Base-by-base conservation (phyloP, 2,888 invertebrate species). In the Limnephilus marmoratus region DNA sequence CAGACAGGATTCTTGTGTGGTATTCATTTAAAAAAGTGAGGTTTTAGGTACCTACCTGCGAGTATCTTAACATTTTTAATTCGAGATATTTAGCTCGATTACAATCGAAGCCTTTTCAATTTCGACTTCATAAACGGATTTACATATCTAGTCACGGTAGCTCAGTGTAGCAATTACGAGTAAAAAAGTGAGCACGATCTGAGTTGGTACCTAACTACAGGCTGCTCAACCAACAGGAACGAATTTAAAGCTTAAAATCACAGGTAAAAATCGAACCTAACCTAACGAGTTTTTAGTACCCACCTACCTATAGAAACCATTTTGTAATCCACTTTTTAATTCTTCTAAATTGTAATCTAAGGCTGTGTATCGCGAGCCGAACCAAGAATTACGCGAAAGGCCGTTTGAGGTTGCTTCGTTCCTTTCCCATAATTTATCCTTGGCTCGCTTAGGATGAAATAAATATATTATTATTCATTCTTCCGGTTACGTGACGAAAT, bases 61-160 rank as follows among this genome's bases (percentile, higher is more conserved):
- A 1, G 49, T 49, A 86, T 86, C n/a, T 68, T 80, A 1, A 86
- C 7, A 86, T 45, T 86, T 53, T 31, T 87, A 29, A 87, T 87
- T 87, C 81, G 82, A 49, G 87, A 92, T 91, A 91, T 92, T 68
- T 81, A 24, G 24, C 9, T 81, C 29, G 90, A 93, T 91, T 90
- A 68, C 18, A 83, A 93, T 93, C 93, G 83, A 90, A 91, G 88
- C 88, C 90, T 83, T 90, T 91, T 92, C 93, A 92, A 93, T 92
- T 92, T 92, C 90, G 91, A 92, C 92, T 92, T 91, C 88, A 87
- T 87, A 49, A 86, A 31, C 83, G 85, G 88, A 93, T 93, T 93
- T 92, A 90, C 93, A 93, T 93, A 90, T 80, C 29, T 81, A 81
- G 93, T 93, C 92, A 92, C 93, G 92, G 90, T 53, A 92, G 37